Conservation (phyloP, 1,140 invertebrate genomes). For the Nixonia krombeini region DNA sequence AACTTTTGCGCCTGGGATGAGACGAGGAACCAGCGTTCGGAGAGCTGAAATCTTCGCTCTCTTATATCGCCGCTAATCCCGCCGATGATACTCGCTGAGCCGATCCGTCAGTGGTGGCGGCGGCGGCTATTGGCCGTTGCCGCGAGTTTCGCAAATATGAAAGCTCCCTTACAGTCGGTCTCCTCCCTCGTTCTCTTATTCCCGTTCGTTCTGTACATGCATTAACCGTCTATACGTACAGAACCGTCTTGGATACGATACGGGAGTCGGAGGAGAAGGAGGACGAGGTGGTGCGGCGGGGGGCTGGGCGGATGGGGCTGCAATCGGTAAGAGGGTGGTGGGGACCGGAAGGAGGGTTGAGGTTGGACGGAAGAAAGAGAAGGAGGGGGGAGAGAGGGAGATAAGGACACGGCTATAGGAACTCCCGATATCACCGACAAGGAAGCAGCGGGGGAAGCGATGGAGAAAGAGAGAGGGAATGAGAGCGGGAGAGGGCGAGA, state of each 20-base stretch:
- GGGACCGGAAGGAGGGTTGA: slow-evolving; percentile 49
- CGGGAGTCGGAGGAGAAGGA: slow-evolving; percentile 54
- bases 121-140: no score
- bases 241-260: slow-evolving; percentile 64
- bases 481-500: slow-evolving; percentile 52
- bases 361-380: slow-evolving; percentile 52
- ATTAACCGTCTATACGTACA: slow-evolving; percentile 54
- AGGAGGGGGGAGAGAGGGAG: slow-evolving; percentile 45
- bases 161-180: no score
- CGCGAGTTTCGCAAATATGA: slow-evolving; percentile 45
- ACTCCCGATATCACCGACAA: slow-evolving; percentile 42
- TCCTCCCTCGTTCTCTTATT: slow-evolving; percentile 48
- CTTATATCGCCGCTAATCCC: slow-evolving; percentile 19
- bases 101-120: no score
- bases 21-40: slow-evolving; percentile 47
- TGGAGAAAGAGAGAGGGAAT: slow-evolving; percentile 40
- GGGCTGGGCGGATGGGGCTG: slow-evolving; percentile 52
- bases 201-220: slow-evolving; percentile 51
- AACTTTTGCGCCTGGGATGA: slow-evolving; percentile 65
- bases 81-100: background rate
- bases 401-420: slow-evolving; percentile 21
- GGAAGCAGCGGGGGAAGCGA: slow-evolving; percentile 45
- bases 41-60: slow-evolving; percentile 18
- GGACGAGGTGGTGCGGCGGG: slow-evolving; percentile 46
- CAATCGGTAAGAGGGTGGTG: slow-evolving; percentile 50